Conservation (phyloP, 2,113 vertebrate genomes). For the Amazona guildingii region DNA sequence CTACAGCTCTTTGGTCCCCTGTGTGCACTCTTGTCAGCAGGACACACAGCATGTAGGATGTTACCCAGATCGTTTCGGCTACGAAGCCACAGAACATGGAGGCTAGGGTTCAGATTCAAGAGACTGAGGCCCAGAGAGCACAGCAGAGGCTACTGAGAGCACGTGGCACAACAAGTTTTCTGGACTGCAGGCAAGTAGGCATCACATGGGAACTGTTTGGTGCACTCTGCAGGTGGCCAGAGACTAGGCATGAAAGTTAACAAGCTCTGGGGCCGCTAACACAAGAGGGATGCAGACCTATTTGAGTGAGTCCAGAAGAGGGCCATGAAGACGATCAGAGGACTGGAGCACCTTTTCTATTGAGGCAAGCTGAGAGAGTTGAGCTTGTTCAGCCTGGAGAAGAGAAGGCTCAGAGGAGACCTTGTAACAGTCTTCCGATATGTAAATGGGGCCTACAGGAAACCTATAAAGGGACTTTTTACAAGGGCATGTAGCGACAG, state of each 20-base stretch:
- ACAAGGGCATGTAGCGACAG: not conserved
- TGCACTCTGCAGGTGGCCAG: not conserved
- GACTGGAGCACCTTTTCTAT: not conserved
- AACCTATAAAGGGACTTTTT: not conserved
- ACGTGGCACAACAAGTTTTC: not conserved
- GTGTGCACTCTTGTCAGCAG: conserved; percentile 50
- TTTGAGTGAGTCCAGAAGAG: not conserved
- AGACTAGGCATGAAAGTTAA: not conserved
- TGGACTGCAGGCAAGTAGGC: not conserved
- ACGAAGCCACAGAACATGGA: not conserved
- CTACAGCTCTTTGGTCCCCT: conserved; percentile 29
- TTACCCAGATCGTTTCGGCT: not conserved
- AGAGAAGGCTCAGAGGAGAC: not conserved
- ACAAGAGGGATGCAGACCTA: not conserved
- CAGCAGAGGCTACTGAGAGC: not conserved
- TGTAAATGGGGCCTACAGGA: not conserved
- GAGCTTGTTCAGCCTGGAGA: not conserved
- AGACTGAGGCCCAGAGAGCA: not conserved
- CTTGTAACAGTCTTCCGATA: not conserved
- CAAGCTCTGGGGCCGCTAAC: not conserved
- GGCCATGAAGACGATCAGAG: not conserved
- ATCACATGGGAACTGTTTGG: not conserved
- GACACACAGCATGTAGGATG: conserved; percentile 48
- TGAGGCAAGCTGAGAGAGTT: not conserved
- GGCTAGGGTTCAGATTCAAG: not conserved